Base-by-base conservation (phyloP, 2,113 vertebrate genomes). In the Asarcornis scutulata region DNA sequence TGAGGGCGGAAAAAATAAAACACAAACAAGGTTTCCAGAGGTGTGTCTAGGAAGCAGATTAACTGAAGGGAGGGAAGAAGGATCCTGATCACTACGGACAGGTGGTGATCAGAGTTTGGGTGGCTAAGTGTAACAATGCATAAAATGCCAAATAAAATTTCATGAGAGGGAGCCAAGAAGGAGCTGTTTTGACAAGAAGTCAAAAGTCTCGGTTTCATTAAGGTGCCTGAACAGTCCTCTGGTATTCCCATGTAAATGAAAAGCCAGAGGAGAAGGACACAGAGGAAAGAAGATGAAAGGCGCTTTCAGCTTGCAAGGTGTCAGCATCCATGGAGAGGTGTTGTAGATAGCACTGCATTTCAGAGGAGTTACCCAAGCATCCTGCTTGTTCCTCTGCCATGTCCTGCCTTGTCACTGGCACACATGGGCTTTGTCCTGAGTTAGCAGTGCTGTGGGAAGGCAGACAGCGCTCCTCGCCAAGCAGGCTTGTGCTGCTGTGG, bases 401-500 rank as follows among this genome's bases (percentile, higher is more conserved):
- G 52, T 32, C 27, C 31, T 73, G 25, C 29, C 44, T 15, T 60
- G 42, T n/a, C 2, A 6, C 22, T 52, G 5, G 7, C 13, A 4
- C 52, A 2, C 4, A 0, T 0, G 5, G 50, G 31, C 67, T 66
- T 63, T 29, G 8, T 58, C 55, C 68, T 48, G 64, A 46, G 0
- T 32, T 34, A 8, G 55, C 17, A 40, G 67, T 82, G 86, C 82
- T 50, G 15, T 0, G 1, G 60, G 36, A 44, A 50, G 58, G 18
- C 23, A 3, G 42, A 25, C 23, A 3, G 46, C 0, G 0, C 56
- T 67, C 26, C 11, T 17, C 7, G 1, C 27, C 46, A 48, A 7
- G 64, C 56, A 25, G n/a, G 3, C 26, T n/a, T 0, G 5, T 8
- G 8, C 46, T 53, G 34, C 50, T 62, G 58, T 23, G 5, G 9